These are phyloP conservation scores for Leptinotarsa tumamoca DNA, from an alignment of 2,888 invertebrate genomes.

Conservation along the genomic window DNA sequence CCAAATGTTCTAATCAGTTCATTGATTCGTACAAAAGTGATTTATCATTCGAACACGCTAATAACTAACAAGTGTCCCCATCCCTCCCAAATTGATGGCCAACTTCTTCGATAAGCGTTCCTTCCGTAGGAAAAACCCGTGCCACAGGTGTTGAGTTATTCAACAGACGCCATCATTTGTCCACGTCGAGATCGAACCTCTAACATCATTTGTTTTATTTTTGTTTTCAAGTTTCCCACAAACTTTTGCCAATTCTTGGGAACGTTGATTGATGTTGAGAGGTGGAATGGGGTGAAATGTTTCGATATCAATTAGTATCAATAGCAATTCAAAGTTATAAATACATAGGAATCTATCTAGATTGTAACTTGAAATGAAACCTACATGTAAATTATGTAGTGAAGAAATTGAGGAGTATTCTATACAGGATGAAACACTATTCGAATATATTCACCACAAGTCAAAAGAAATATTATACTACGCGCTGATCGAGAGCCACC, in stretches of 20 bases:
- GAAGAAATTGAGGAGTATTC: too few relatives aligned
- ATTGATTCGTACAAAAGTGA: neutral
- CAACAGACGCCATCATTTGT: slow-evolving; percentile 19
- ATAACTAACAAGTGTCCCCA: slow-evolving; percentile 8
- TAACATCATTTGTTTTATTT: slow-evolving; percentile 17
- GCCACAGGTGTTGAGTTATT: slow-evolving; percentile 18
- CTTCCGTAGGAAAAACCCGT: neutral
- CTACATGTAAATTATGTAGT: too few relatives aligned
- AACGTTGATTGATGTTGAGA: slow-evolving; percentile 3
- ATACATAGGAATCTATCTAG: too few relatives aligned
- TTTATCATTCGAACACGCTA: neutral
- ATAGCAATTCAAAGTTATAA: too few relatives aligned
- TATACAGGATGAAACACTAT: too few relatives aligned
- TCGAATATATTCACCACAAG: too few relatives aligned
- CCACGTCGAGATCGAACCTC: slow-evolving; percentile 16
- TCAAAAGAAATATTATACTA: too few relatives aligned
- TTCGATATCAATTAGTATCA: neutral
- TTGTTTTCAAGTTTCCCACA: slow-evolving; percentile 1
- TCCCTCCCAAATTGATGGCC: neutral
- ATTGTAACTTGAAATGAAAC: too few relatives aligned
- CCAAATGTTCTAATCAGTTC: neutral
- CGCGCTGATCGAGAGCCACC: too few relatives aligned
- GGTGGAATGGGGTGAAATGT: neutral
- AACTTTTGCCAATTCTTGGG: neutral
- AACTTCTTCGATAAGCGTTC: slow-evolving; percentile 17